Evolutionary conservation across 2,113 vertebrate genomes (phyloP).

Genomic region (Galemys pyrenaicus): DNA sequence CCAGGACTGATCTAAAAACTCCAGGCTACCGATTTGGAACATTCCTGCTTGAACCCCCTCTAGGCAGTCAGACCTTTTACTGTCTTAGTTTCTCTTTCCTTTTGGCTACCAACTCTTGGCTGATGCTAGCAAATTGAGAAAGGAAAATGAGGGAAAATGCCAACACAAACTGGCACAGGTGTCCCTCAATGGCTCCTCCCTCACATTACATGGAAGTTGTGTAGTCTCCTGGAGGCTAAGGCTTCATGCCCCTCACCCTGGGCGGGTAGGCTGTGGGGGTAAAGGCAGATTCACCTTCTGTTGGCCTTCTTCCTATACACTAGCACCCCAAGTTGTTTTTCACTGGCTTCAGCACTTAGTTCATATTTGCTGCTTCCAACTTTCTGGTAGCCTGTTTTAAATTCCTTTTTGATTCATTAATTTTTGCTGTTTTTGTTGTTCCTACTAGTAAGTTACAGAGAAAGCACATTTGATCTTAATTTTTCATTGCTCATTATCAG

Average conservation of each 20-base stretch:
- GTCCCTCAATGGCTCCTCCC: accelerated
- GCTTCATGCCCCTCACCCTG: neutral
- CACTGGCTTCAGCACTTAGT: neutral
- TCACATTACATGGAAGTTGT: neutral
- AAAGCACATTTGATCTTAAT: constrained; percentile 11
- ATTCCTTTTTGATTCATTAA: neutral
- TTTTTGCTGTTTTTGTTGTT: neutral
- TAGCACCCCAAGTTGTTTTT: neutral
- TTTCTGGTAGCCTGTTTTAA: neutral
- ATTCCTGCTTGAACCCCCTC: neutral
- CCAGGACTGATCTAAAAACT: neutral
- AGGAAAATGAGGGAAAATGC: neutral
- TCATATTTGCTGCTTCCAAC: neutral
- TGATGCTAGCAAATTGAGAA: neutral
- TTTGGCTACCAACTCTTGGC: neutral
- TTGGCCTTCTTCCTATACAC: neutral
- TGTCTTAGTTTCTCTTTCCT: neutral
- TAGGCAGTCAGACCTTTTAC: neutral
- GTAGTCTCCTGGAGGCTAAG: neutral
- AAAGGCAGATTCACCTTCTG: neutral
- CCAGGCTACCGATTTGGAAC: neutral
- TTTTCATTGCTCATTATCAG: constrained; percentile 51
- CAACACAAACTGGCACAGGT: neutral
- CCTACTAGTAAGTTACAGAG: neutral
- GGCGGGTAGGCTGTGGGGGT: neutral